Conservation (phyloP, 2,888 invertebrate species). For the Fragum fragum region DNA sequence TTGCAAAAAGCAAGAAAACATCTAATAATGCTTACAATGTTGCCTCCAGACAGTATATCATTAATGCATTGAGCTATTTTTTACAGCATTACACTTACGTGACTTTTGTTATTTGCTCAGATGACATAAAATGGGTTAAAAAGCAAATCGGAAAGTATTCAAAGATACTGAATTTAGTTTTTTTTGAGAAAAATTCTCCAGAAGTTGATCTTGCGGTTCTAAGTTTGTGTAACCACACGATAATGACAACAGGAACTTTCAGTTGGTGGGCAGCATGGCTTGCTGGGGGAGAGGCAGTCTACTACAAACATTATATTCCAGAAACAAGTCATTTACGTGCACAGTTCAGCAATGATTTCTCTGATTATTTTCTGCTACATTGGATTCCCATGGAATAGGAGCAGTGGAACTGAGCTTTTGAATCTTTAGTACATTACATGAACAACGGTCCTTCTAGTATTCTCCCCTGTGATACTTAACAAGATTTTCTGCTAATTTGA, state of each 20-base stretch:
- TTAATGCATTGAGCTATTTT: conserved; percentile 64
- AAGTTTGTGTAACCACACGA: conserved; percentile 71
- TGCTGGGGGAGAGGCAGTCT: conserved; percentile 65
- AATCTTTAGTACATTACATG: too few relatives aligned
- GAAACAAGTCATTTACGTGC: conserved; percentile 44
- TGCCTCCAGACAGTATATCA: conserved; percentile 63
- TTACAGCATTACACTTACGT: conserved; percentile 51
- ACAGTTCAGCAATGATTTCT: conserved; percentile 64
- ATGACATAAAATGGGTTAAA: conserved; percentile 65
- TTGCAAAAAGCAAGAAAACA: conserved; percentile 19
- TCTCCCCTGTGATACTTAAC: too few relatives aligned
- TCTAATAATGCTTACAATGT: conserved; percentile 49
- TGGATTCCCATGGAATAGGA: conserved; percentile 64
- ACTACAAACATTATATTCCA: conserved; percentile 65
- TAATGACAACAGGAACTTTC: conserved; percentile 74
- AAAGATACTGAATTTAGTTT: conserved; percentile 46
- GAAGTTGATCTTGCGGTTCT: conserved; percentile 71
- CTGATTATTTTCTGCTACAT: conserved; percentile 63
- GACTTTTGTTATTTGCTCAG: conserved; percentile 67
- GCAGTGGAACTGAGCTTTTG: too few relatives aligned
- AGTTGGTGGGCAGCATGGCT: conserved; percentile 75
- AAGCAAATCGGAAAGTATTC: conserved; percentile 55
- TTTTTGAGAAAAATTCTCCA: conserved; percentile 48
- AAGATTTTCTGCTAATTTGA: too few relatives aligned
- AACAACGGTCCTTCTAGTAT: too few relatives aligned